Percentiles rank a stretch among this genome's conserved stretches.
phyloP scores from a whole-genome alignment of 2,113 vertebrate species.

The Pheucticus melanocephalus region DNA sequence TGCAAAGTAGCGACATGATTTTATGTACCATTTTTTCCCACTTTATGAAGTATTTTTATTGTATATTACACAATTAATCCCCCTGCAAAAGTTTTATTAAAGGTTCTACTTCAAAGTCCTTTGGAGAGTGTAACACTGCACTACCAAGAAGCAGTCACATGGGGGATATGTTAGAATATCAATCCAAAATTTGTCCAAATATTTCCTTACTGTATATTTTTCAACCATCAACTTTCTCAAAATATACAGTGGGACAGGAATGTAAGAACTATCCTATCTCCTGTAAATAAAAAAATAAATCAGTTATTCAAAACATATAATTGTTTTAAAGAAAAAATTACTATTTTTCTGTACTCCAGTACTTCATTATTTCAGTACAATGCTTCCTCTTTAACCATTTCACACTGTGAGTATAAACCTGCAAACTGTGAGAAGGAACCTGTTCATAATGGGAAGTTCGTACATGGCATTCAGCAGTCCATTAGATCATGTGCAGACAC shows the following conservation, averaged over 20 bases:
- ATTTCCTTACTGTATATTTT: background rate
- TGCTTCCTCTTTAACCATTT: background rate
- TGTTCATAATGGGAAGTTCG: background rate
- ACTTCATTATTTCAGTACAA: background rate
- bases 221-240: background rate
- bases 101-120: background rate
- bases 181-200: background rate
- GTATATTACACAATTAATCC: background rate
- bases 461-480: background rate
- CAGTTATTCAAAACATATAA: background rate
- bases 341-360: background rate
- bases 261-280: background rate
- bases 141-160: slow-evolving; percentile 47
- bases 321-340: background rate
- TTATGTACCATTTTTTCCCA: slow-evolving; percentile 42
- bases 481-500: background rate
- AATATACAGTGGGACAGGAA: background rate
- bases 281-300: background rate
- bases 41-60: slow-evolving; percentile 56
- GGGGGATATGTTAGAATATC: slow-evolving; percentile 32
- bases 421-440: background rate
- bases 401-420: background rate
- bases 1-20: slow-evolving; percentile 42
- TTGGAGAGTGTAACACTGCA: background rate
- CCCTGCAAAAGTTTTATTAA: background rate